Percentiles rank a stretch among this genome's conserved stretches.
Conservation (phyloP, 2,888 invertebrate genomes). For the Eupithecia subfuscata region DNA sequence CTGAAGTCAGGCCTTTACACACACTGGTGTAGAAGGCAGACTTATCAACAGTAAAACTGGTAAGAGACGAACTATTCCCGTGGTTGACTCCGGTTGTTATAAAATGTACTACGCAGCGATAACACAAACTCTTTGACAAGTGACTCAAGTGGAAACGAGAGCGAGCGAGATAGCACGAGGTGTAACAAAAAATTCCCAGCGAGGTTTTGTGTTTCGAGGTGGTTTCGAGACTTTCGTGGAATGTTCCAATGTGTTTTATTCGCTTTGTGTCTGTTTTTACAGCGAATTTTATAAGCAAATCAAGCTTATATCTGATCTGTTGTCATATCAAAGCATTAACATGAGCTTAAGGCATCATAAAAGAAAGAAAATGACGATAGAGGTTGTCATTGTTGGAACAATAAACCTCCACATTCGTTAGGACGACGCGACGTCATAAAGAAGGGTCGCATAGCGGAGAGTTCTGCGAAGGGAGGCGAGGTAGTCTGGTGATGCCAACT, state of each 20-base stretch:
- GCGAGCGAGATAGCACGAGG: conserved; percentile 64
- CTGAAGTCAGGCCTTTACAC: conserved; percentile 91
- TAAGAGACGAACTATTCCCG: conserved; percentile 62
- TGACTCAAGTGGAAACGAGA: conserved; percentile 59
- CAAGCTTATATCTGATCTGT: neutral
- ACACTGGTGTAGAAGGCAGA: conserved; percentile 95
- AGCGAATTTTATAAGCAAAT: conserved; percentile 12
- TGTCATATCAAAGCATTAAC: neutral
- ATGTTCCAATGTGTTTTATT: conserved; percentile 46
- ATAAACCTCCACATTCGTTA: conserved; percentile 77
- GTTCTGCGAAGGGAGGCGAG: conserved; percentile 50
- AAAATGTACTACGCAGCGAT: conserved; percentile 79
- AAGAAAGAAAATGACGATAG: conserved; percentile 47
- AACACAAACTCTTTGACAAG: conserved; percentile 73
- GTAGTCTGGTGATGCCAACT: conserved; percentile 59
- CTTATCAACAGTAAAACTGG: conserved; percentile 71
- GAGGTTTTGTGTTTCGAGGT: conserved; percentile 80
- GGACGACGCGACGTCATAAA: conserved; percentile 61
- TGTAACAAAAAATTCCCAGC: conserved; percentile 54
- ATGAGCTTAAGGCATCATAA: conserved; percentile 8
- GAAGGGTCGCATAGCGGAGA: conserved; percentile 50
- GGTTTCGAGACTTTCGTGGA: conserved; percentile 71
- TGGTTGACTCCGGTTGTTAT: conserved; percentile 65
- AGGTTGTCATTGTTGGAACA: conserved; percentile 68
- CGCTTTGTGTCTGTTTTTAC: neutral